A percentile compares a stretch with the other conserved stretches of the same genome.
Evolutionary conservation across 2,797 vertebrate species (phyloP).

Genomic region (Xyrichtys novacula): DNA sequence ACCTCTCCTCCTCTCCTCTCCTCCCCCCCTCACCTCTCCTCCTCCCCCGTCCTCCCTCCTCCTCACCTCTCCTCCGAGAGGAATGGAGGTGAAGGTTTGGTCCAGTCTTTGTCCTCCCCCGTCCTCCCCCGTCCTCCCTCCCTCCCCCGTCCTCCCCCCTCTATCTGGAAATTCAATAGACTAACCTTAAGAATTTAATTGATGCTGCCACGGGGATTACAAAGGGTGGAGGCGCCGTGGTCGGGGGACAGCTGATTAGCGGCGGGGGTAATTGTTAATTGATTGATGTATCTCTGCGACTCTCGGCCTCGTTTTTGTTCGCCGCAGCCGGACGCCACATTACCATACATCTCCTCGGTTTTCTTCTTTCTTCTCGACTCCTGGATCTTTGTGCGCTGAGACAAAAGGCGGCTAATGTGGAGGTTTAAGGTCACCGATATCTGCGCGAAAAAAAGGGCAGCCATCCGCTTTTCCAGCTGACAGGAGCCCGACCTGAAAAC

Average conservation of each 20-base stretch:
- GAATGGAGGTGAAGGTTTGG: slow-evolving; percentile 70
- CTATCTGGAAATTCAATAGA: slow-evolving; percentile 88
- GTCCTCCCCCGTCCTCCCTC: slow-evolving; percentile 20
- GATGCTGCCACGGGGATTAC: slow-evolving; percentile 87
- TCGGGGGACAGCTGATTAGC: slow-evolving; percentile 88
- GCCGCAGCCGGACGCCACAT: slow-evolving; percentile 76
- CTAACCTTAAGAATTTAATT: slow-evolving; percentile 91
- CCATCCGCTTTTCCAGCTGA: slow-evolving; percentile 36
- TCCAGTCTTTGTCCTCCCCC: slow-evolving; percentile 81
- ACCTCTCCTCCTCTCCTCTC: slow-evolving; percentile 69
- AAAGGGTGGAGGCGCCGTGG: slow-evolving; percentile 71
- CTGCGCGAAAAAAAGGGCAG: slow-evolving; percentile 39
- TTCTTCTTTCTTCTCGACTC: slow-evolving; percentile 29
- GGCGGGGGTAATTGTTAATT: slow-evolving; percentile 88
- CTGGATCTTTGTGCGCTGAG: slow-evolving; percentile 66
- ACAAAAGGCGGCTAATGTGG: slow-evolving; percentile 72
- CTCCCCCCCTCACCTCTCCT: too few species aligned
- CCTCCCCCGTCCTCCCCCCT: slow-evolving; percentile 54
- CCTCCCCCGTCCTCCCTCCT: too few species aligned
- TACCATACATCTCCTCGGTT: slow-evolving; percentile 76
- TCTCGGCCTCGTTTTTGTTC: slow-evolving; percentile 80
- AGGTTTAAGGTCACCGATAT: slow-evolving; percentile 63
- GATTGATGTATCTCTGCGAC: slow-evolving; percentile 87
- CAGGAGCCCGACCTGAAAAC: slow-evolving; percentile 5
- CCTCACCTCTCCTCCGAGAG: slow-evolving; percentile 44